Percentiles rank a stretch among this genome's conserved stretches.
These are phyloP conservation scores for Megathymus violae DNA, from an alignment of 1,140 invertebrate genomes.

Conservation along the genomic window DNA sequence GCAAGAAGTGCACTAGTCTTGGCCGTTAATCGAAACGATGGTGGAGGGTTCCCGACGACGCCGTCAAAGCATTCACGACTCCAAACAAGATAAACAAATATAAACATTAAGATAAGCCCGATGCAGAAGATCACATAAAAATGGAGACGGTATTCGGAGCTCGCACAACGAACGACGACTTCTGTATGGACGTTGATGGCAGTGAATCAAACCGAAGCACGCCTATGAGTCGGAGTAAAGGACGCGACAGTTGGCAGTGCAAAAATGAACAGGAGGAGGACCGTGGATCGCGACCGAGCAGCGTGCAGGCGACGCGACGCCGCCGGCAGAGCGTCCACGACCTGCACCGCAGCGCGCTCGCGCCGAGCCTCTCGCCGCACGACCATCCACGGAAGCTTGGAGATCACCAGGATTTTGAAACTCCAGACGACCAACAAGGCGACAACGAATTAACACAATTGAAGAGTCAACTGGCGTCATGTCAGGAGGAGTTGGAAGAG, in stretches of 20 bases:
- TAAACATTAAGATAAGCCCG: slow-evolving; percentile 41
- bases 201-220: slow-evolving; percentile 62
- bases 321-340: no score
- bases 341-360: no score
- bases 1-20: slow-evolving; percentile 28
- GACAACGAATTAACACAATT: slow-evolving; percentile 53
- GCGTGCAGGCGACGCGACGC: no score
- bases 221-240: slow-evolving; percentile 51
- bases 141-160: slow-evolving; percentile 48
- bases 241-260: slow-evolving; percentile 59
- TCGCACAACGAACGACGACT: slow-evolving; percentile 46
- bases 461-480: slow-evolving; percentile 46
- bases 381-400: no score
- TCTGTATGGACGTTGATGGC: slow-evolving; percentile 64
- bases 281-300: no score
- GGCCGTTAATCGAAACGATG: slow-evolving; percentile 41
- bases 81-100: no score
- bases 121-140: slow-evolving; percentile 54
- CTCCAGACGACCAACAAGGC: no score
- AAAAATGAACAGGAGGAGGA: slow-evolving; percentile 40
- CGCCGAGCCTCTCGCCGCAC: no score
- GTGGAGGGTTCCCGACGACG: slow-evolving; percentile 47
- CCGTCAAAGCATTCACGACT: slow-evolving; percentile 62
- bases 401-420: no score
- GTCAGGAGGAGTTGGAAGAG: slow-evolving; percentile 64